Percentiles rank a stretch among this genome's conserved stretches.
Evolutionary conservation across 2,888 invertebrate genomes (phyloP).

Genomic region (Allolobophora icterica): DNA sequence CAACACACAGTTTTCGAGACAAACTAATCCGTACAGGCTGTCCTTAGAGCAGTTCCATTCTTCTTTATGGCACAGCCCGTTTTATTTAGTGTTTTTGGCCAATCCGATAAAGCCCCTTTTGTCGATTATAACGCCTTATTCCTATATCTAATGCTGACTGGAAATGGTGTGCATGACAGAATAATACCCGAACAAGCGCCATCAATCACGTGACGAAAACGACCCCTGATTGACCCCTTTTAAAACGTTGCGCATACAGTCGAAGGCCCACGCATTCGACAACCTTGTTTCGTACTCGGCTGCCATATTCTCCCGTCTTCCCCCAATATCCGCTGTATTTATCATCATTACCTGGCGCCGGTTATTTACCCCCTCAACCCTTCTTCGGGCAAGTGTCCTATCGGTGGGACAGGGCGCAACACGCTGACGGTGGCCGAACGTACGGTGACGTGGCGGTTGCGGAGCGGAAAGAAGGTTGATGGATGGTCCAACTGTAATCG

Average conservation of each 20-base stretch:
- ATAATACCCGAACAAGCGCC: neutral
- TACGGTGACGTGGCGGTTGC: neutral
- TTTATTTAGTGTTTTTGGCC: too few species aligned
- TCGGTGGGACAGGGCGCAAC: neutral
- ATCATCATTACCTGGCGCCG: neutral
- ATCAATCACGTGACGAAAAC: neutral
- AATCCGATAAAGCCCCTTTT: too few species aligned
- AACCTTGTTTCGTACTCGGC: neutral
- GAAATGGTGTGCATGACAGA: neutral
- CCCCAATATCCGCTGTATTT: neutral
- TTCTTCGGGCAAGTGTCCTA: neutral
- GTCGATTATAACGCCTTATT: too few species aligned
- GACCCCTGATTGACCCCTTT: neutral
- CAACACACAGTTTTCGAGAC: too few species aligned
- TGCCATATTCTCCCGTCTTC: neutral
- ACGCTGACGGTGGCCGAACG: neutral
- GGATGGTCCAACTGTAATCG: neutral
- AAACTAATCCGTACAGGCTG: too few species aligned
- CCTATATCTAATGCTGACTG: neutral
- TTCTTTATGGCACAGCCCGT: too few species aligned
- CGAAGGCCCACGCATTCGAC: too few species aligned
- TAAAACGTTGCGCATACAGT: neutral
- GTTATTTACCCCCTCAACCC: neutral
- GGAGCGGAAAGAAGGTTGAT: neutral
- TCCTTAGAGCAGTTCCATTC: too few species aligned